These are phyloP conservation scores for Cyclophora albipunctata DNA, from an alignment of 2,888 invertebrate species.

Conservation along the genomic window DNA sequence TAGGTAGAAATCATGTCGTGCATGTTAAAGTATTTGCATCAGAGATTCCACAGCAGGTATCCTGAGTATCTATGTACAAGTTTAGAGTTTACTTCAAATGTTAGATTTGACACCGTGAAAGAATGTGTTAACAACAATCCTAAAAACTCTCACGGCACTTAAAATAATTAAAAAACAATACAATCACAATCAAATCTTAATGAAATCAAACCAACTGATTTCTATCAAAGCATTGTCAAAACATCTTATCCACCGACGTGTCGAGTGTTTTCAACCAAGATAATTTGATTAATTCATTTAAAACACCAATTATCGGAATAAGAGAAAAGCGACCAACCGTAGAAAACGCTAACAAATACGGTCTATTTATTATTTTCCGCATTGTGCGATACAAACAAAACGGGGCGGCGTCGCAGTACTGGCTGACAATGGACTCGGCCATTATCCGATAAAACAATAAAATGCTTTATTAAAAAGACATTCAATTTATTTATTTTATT, in stretches of 20 bases:
- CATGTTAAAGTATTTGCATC: no score
- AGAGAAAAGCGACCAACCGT: conserved; percentile 63
- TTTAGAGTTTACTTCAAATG: no score
- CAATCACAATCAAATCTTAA: conserved; percentile 13
- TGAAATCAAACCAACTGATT: conserved; percentile 40
- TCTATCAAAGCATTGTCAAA: conserved; percentile 54
- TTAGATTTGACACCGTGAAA: no score
- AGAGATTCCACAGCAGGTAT: no score
- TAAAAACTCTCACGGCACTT: no score
- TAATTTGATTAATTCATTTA: conserved; percentile 73
- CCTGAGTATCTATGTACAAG: no score
- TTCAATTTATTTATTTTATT: conserved; percentile 73
- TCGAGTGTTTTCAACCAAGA: conserved; percentile 52
- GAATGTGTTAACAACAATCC: no score
- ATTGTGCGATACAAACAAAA: conserved; percentile 55
- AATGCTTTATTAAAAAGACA: conserved; percentile 72
- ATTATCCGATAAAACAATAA: conserved; percentile 72
- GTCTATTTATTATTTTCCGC: conserved; percentile 70
- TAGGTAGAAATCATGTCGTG: no score
- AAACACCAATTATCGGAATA: conserved; percentile 62
- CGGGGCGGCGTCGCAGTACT: conserved; percentile 49
- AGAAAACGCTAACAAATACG: conserved; percentile 64
- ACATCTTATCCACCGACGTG: conserved; percentile 57
- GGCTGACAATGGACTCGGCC: conserved; percentile 55
- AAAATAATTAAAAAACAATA: conserved; percentile 27